A percentile compares a stretch with the other conserved stretches of the same genome.
These are phyloP conservation scores for Aurelia sp. DNA, from an alignment of 30 jellyfish, hydroid and myxozoan genomes.

Conservation along the genomic window DNA sequence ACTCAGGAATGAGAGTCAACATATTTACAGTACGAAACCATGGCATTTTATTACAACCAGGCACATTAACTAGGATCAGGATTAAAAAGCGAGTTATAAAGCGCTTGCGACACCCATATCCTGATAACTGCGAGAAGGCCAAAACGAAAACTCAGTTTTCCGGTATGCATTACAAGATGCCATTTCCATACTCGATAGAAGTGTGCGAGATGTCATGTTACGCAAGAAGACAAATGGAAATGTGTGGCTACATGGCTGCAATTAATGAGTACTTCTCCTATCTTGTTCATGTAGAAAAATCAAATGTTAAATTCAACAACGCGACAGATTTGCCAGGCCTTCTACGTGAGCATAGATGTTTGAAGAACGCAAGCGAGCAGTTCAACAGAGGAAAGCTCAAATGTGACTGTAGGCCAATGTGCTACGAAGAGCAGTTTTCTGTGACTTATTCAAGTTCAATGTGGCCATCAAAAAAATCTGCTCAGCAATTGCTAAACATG, in stretches of 20 bases:
- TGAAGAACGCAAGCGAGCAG: neutral
- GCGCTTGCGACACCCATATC: conserved; percentile 52
- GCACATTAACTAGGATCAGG: conserved; percentile 31
- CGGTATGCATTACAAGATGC: neutral
- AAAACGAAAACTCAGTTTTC: neutral
- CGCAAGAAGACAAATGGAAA: neutral
- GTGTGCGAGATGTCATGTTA: conserved; percentile 14
- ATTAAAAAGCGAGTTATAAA: conserved; percentile 12
- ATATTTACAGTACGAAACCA: neutral
- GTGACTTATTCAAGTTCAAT: conserved; percentile 3
- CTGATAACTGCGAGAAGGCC: conserved; percentile 36
- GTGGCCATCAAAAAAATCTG: conserved; percentile 7
- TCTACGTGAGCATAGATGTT: neutral
- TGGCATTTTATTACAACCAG: conserved; percentile 23
- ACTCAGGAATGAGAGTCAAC: neutral
- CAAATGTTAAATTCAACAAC: neutral
- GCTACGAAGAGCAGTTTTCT: conserved; percentile 2
- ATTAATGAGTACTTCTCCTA: neutral
- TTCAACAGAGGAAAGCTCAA: neutral
- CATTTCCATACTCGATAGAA: conserved; percentile 13
- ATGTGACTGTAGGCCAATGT: neutral
- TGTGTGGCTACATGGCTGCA: conserved; percentile 14
- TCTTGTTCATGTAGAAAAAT: neutral
- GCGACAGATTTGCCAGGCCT: neutral
- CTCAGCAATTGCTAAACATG: neutral